Conservation (phyloP, 2,888 invertebrate genomes). For the Encarsia formosa region DNA sequence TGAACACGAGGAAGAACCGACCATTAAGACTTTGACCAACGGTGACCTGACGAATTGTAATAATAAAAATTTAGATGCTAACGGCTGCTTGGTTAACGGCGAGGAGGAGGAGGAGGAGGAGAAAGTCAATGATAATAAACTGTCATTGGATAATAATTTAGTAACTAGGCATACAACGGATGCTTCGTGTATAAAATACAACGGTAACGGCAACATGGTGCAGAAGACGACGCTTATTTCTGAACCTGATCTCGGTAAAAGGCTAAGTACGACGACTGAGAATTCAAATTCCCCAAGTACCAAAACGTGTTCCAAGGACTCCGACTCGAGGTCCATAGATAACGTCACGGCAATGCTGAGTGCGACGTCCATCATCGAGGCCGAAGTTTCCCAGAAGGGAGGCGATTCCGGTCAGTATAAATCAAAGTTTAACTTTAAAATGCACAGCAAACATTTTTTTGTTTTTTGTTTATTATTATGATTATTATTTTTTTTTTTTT, state of each 20-base stretch:
- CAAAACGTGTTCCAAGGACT: not conserved
- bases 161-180: slow-evolving; percentile 36
- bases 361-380: slow-evolving; percentile 9
- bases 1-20: not conserved
- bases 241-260: slow-evolving; percentile 26
- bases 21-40: not conserved
- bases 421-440: not conserved
- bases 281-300: too few relatives aligned
- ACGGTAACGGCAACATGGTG: too few relatives aligned
- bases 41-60: not conserved
- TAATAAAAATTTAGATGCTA: too few relatives aligned
- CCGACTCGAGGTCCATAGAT: slow-evolving; percentile 7
- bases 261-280: too few relatives aligned
- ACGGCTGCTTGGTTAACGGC: slow-evolving; percentile 6
- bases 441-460: slow-evolving; percentile 13
- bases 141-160: not conserved
- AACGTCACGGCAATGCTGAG: slow-evolving; percentile 10
- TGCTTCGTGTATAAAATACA: slow-evolving; percentile 38
- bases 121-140: not conserved
- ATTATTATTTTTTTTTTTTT: too few relatives aligned
- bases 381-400: slow-evolving; percentile 8
- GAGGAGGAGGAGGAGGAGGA: not conserved
- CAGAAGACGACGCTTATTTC: slow-evolving; percentile 44
- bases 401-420: slow-evolving; percentile 16
- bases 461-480: not conserved